Evolutionary conservation across 2,888 invertebrate genomes (phyloP).

Genomic region (Holacanthella duospinosa): DNA sequence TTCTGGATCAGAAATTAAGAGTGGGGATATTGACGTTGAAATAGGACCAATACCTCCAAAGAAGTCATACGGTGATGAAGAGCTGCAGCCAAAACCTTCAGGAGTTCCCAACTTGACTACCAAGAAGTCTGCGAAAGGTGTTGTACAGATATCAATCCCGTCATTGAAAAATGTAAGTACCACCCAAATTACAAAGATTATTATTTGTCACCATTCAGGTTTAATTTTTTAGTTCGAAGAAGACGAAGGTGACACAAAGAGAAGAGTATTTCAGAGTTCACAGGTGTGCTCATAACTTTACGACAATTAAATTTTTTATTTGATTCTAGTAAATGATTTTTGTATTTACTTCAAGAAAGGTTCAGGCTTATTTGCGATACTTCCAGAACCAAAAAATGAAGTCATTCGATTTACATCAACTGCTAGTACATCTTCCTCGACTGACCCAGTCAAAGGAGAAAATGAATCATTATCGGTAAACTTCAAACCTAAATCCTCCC

Average conservation of each 20-base stretch:
- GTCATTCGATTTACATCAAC: neutral
- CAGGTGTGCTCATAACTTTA: slow-evolving; percentile 41
- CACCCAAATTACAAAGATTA: no score
- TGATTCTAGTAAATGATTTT: neutral
- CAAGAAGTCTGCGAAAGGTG: slow-evolving; percentile 38
- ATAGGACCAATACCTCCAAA: slow-evolving; percentile 34
- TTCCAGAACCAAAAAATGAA: slow-evolving; percentile 56
- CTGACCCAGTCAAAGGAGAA: no score
- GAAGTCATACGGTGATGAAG: slow-evolving; percentile 31
- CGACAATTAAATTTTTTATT: slow-evolving; percentile 3
- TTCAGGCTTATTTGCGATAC: slow-evolving; percentile 55
- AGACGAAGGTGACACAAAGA: slow-evolving; percentile 45
- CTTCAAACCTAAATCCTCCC: slow-evolving; percentile 8
- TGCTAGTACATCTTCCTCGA: neutral
- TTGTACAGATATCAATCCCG: slow-evolving; percentile 58
- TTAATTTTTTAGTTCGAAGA: slow-evolving; percentile 39
- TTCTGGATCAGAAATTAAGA: neutral
- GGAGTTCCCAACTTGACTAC: slow-evolving; percentile 10
- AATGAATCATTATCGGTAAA: neutral
- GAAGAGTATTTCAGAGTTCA: slow-evolving; percentile 43
- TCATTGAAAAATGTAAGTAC: slow-evolving; percentile 52
- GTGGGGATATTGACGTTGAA: neutral
- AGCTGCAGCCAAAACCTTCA: slow-evolving; percentile 22
- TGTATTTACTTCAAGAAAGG: slow-evolving; percentile 48
- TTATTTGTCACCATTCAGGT: no score